Base-by-base conservation (phyloP, 2,797 vertebrate genomes). In the Peromyscus eremicus region DNA sequence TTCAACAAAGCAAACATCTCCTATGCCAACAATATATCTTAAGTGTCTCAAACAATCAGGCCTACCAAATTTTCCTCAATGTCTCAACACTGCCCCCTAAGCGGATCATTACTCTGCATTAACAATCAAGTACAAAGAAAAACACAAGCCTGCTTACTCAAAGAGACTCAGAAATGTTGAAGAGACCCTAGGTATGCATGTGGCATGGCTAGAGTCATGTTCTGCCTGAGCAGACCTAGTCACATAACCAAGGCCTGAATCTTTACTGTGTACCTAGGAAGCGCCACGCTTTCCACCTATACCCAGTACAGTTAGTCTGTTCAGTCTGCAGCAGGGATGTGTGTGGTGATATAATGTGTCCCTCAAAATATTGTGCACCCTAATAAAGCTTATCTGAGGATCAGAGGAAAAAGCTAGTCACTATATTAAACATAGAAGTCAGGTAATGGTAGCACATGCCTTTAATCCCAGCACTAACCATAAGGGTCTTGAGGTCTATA, bases 21-120 rank as follows among this genome's bases (percentile, higher is more conserved):
- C 96, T 94, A 94, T 19, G 83, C 27, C n/a, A 95, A 91, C 25
- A 82, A 73, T n/a, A 95, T 87, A 77, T 96, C 86, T 85, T 87
- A 89, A 76, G 73, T 7, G 92, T 16, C 64, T 66, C 77, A 95
- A 93, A 82, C 25, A 91, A 90, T 90, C 19, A 92, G 62, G 88
- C n/a, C 57, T 1, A 92, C 4, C 43, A 87, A 68, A 93, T 94
- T 88, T 27, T 94, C 52, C 21, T 91, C 64, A 85, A 34, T 62
- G 77, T 93, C 64, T 94, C 83, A 91, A 70, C 16, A 84, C 1
- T 94, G 70, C 16, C 52, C 52, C 68, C 17, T 32, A 89, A 88
- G 90, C 4, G 52, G n/a, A 34, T 52, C 80, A 92, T 70, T 93
- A 81, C 19, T 92, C 71, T 73, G 21, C 77, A 76, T 92, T 46